Evolutionary conservation across 2,113 vertebrate genomes (phyloP).

Genomic region (Synchiropus splendidus): DNA sequence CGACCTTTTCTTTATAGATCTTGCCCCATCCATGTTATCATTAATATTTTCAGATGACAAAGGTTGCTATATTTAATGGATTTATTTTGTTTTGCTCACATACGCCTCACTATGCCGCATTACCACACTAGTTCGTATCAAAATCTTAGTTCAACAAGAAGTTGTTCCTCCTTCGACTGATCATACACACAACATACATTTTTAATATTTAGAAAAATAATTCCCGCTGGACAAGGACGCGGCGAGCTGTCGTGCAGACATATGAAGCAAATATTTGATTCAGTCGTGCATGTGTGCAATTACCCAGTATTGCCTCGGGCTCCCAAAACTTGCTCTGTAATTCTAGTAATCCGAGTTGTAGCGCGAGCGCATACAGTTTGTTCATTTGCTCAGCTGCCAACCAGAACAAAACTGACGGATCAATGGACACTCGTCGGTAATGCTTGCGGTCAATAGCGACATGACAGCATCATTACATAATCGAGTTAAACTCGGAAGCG

Average conservation of each 20-base stretch:
- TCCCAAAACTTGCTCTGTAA: background rate
- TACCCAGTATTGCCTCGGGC: background rate
- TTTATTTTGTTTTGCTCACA: too few relatives aligned
- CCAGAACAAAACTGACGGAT: slow-evolving; percentile 36
- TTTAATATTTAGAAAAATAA: too few relatives aligned
- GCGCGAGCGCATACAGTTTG: slow-evolving; percentile 11
- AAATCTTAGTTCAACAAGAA: too few relatives aligned
- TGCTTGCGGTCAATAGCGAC: slow-evolving; percentile 46
- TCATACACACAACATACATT: too few relatives aligned
- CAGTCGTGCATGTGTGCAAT: background rate
- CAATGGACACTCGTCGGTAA: slow-evolving; percentile 42
- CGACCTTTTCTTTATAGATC: too few relatives aligned
- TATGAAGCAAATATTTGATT: background rate
- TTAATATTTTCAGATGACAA: too few relatives aligned
- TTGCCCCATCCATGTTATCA: too few relatives aligned
- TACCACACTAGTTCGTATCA: too few relatives aligned
- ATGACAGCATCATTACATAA: slow-evolving; percentile 50
- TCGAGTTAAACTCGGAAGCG: slow-evolving; percentile 27
- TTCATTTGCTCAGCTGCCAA: slow-evolving; percentile 16
- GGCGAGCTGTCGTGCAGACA: background rate
- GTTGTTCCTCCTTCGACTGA: too few relatives aligned
- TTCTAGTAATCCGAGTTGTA: slow-evolving; percentile 1
- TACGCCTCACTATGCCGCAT: too few relatives aligned
- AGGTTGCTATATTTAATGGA: too few relatives aligned
- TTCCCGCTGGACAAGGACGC: too few relatives aligned